Evolutionary conservation across 1,140 invertebrate species (phyloP), one percentile per base, ranked within the genome.

Genomic region (Nixonia krombeini): DNA sequence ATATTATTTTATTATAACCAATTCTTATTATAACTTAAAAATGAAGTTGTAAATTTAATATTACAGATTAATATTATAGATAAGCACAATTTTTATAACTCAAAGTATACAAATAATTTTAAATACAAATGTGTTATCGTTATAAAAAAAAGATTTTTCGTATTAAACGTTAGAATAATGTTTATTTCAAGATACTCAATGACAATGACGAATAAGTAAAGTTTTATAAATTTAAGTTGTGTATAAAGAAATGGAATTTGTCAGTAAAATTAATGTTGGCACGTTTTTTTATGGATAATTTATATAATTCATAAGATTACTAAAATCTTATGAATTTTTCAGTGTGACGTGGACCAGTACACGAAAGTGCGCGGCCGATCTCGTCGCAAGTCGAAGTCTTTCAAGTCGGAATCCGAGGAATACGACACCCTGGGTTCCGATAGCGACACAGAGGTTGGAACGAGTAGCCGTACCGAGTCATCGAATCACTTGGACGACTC

Each of bases 341-440:
- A 85, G 82, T 81, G 79, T 58, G 83, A 83, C 44, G 70, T 79
- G 55, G 81, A 85, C 68, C 82, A 83, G 40, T 84, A 84, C 58
- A 83, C 81, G 16, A 85, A 85, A 68, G 78, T 83, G 25, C 79
- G 82, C n/a, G 76, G 81, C 47, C 71, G 82, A 4, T 72, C 79
- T 16, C 72, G 81, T 33, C 78, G 84, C 59, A 86, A 85, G 71
- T 82, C 80, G 3, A 85, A 86, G 55, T 83, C 81, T 15, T 85
- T 84, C 64, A 87, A 87, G 56, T 87, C 87, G 2, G 88, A 89
- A 73, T 89, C 87, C 13, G 88, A 89, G 66, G 88, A 89, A 57
- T 88, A 89, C 66, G 87, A 89, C 65, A 89, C 86, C 26, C 78
- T 89, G 15, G 88, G 87, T 52, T 88, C 87, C 17, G 87, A 89